A percentile compares a stretch with the other conserved stretches of the same genome.
phyloP scores from a whole-genome alignment of 2,888 invertebrate genomes.

The Patella ulyssiponensis region DNA sequence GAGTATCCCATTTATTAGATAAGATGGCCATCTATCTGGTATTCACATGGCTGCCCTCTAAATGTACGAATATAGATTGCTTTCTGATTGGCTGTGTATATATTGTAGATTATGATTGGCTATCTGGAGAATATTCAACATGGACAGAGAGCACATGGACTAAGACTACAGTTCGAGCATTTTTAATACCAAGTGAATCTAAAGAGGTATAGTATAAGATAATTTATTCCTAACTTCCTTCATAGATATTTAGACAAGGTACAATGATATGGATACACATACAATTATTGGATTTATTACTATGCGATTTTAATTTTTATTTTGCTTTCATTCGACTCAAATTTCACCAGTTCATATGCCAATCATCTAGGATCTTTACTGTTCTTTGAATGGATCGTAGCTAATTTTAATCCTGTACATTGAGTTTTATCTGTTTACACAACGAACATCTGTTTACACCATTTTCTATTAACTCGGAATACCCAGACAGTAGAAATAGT shows the following conservation, averaged over 20 bases:
- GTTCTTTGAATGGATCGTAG: too few relatives aligned
- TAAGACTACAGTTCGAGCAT: constrained; percentile 49
- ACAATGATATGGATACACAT: too few relatives aligned
- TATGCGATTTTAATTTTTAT: constrained; percentile 1
- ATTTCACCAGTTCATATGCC: too few relatives aligned
- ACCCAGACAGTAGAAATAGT: too few relatives aligned
- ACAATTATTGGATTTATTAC: not conserved
- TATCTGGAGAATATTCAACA: constrained; percentile 59
- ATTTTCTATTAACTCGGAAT: too few relatives aligned
- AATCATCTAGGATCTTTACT: too few relatives aligned
- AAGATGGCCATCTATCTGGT: not conserved
- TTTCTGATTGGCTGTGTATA: not conserved
- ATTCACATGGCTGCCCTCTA: not conserved
- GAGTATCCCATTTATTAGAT: too few relatives aligned
- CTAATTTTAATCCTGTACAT: too few relatives aligned
- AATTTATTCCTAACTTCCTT: too few relatives aligned
- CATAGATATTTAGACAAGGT: too few relatives aligned
- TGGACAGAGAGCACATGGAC: constrained; percentile 68
- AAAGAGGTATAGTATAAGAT: constrained; percentile 52
- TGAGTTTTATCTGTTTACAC: too few relatives aligned
- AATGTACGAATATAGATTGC: not conserved
- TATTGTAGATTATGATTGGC: constrained; percentile 54
- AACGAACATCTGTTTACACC: too few relatives aligned
- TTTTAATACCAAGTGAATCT: constrained; percentile 60
- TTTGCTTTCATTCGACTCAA: not conserved